Percentiles rank a stretch among this genome's conserved stretches.
phyloP scores from a whole-genome alignment of 2,888 invertebrate genomes.

The Agrochola circellaris region DNA sequence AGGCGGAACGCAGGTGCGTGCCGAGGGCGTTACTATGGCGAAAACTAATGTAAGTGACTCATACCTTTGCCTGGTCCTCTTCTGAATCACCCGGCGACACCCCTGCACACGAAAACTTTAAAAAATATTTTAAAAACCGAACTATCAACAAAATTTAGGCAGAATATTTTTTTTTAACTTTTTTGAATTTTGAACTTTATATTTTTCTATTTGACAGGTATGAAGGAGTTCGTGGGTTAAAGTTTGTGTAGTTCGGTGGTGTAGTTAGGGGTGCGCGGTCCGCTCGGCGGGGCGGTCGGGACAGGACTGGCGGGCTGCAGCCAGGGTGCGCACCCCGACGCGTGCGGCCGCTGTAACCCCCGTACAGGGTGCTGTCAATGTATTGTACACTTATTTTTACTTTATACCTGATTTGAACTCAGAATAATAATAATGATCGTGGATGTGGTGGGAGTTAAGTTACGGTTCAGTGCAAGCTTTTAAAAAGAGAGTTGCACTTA shows the following conservation, averaged over 20 bases:
- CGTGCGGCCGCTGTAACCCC: conserved; percentile 83
- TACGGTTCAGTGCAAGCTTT: conserved; percentile 6
- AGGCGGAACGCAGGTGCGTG: conserved; percentile 74
- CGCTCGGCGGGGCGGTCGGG: conserved; percentile 84
- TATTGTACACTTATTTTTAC: conserved; percentile 57
- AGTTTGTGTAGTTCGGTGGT: conserved; percentile 67
- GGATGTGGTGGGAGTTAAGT: conserved; percentile 39
- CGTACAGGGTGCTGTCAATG: conserved; percentile 73
- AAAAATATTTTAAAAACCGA: conserved; percentile 55
- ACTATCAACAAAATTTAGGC: conserved; percentile 3
- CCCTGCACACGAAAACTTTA: conserved; percentile 75
- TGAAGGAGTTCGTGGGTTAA: conserved; percentile 58
- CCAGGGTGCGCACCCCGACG: conserved; percentile 85
- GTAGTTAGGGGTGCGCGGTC: conserved; percentile 86
- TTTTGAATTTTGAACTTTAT: conserved; percentile 44
- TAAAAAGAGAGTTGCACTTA: background rate
- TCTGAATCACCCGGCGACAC: conserved; percentile 87
- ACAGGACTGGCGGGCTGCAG: conserved; percentile 80
- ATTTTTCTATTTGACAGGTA: conserved; percentile 47
- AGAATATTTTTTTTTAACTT: background rate
- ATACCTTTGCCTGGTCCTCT: conserved; percentile 85
- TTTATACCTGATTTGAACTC: conserved; percentile 65
- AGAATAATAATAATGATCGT: conserved; percentile 61
- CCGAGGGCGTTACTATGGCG: conserved; percentile 88
- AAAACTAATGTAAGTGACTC: conserved; percentile 82